Evolutionary conservation across 2,113 vertebrate genomes (phyloP), one percentile per base, ranked within the genome.

Genomic region (Odontophorus gujanensis): DNA sequence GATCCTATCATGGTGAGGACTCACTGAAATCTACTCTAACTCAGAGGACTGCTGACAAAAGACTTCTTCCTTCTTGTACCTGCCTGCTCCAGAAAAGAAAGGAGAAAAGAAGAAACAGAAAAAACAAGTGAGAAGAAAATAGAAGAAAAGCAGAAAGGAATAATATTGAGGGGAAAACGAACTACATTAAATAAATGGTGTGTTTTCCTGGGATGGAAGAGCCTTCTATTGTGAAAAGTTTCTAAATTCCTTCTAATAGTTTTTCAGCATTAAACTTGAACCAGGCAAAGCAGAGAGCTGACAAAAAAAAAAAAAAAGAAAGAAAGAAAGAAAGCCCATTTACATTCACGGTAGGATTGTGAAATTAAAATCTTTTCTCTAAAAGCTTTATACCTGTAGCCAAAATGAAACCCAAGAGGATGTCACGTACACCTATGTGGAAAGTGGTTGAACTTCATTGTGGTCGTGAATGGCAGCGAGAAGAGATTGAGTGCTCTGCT

Each of bases 1-100:
- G 97, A 98, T 97, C 98, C 97, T 98, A 94, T 96, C 91, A 63
- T 94, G 97, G 97, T 97, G 97, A 98, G 97, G 96, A 97, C 97
- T 98, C 96, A 91, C 97, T 97, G 98, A 96, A 97, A 92, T 85
- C 92, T 91, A 94, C 96, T 96, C 94, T 97, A 81, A 97, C 96
- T 96, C 96, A 93, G 97, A 95, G 94, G 94, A 97, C 95, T 87
- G 97, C 96, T 97, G 96, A 88, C 86, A 91, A 97, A 93, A 95
- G 96, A 89, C 61, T 92, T 91, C 92, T 77, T 93, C 77, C 93
- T 96, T 96, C 94, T 95, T 95, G 92, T 81, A 94, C 80, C 97
- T 96, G 92, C 96, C 96, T 93, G 65, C 95, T 97, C 93, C 69
- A 85, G 94, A 91, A 96, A 94, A 92, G 89, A 78, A 76, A 78